Percentiles rank a stretch among this genome's conserved stretches.
Evolutionary conservation across 30 jellyfish, hydroid and myxozoan species (phyloP).

Genomic region (Chironex yamaguchii): DNA sequence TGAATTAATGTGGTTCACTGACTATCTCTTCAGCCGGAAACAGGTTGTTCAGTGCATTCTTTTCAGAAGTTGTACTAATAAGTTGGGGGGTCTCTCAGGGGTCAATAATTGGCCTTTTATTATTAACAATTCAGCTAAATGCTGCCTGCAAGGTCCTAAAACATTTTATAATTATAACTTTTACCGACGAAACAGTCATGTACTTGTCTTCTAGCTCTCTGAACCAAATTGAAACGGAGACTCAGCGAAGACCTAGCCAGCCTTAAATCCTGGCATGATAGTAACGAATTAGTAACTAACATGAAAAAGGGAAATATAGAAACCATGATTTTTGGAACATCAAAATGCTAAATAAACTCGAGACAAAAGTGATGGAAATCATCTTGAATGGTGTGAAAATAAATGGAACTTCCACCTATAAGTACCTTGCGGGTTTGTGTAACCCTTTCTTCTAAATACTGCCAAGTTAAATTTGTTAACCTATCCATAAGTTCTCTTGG

Average conservation of each 20-base stretch:
- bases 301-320: conserved; percentile 69
- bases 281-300: conserved; percentile 50
- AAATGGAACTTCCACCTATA: conserved; percentile 38
- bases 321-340: conserved; percentile 72
- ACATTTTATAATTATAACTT: conserved; percentile 43
- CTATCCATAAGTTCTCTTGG: no score
- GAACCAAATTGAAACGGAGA: conserved; percentile 35
- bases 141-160: conserved; percentile 51
- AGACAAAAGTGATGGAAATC: conserved; percentile 47
- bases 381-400: conserved; percentile 32
- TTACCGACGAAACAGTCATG: conserved; percentile 77
- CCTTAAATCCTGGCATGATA: conserved; percentile 64
- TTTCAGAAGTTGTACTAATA: conserved; percentile 52
- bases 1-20: conserved; percentile 70
- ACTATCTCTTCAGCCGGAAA: conserved; percentile 54
- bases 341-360: conserved; percentile 59
- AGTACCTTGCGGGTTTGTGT: no score
- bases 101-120: conserved; percentile 67
- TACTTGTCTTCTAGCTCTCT: conserved; percentile 46
- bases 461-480: no score
- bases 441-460: no score
- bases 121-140: conserved; percentile 51
- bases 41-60: conserved; percentile 54
- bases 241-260: conserved; percentile 42
- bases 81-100: conserved; percentile 74